These are phyloP conservation scores for Acleris emargana DNA, from an alignment of 2,888 invertebrate genomes.

Conservation along the genomic window DNA sequence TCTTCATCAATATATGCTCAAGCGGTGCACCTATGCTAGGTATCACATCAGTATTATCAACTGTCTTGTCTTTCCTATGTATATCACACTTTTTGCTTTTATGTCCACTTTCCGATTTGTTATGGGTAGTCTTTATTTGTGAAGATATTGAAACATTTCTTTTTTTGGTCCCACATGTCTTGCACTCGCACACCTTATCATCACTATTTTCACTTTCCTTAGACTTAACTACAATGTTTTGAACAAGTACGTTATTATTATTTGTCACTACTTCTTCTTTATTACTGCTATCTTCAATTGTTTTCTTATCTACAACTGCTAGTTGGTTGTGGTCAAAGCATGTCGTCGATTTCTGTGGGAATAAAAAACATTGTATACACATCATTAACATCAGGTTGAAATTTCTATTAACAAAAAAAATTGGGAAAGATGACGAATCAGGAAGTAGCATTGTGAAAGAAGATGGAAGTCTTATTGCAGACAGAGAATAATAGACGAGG, in stretches of 20 bases:
- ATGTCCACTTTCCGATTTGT: constrained; percentile 73
- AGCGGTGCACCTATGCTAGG: constrained; percentile 63
- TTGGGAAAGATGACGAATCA: too few species aligned
- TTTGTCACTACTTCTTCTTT: constrained; percentile 42
- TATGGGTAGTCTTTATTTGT: constrained; percentile 74
- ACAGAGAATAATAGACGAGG: too few species aligned
- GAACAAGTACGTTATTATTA: constrained; percentile 44
- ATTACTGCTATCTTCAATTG: constrained; percentile 42
- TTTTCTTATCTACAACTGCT: constrained; percentile 48
- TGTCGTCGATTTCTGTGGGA: constrained; percentile 70
- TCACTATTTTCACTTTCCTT: constrained; percentile 47
- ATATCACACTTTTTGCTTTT: constrained; percentile 71
- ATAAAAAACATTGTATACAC: constrained; percentile 11
- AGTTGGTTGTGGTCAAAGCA: constrained; percentile 75
- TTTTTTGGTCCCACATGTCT: constrained; percentile 68
- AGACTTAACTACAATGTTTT: constrained; percentile 45
- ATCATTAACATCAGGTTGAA: too few species aligned
- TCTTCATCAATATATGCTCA: constrained; percentile 74
- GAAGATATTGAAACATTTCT: constrained; percentile 66
- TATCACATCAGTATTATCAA: constrained; percentile 60
- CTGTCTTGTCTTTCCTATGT: constrained; percentile 65
- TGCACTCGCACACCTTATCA: constrained; percentile 51
- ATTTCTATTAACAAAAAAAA: too few species aligned
- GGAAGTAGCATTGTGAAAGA: too few species aligned
- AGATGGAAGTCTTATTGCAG: too few species aligned